These are phyloP conservation scores for Myiozetetes cayanensis DNA, from an alignment of 2,113 vertebrate species.

Conservation along the genomic window DNA sequence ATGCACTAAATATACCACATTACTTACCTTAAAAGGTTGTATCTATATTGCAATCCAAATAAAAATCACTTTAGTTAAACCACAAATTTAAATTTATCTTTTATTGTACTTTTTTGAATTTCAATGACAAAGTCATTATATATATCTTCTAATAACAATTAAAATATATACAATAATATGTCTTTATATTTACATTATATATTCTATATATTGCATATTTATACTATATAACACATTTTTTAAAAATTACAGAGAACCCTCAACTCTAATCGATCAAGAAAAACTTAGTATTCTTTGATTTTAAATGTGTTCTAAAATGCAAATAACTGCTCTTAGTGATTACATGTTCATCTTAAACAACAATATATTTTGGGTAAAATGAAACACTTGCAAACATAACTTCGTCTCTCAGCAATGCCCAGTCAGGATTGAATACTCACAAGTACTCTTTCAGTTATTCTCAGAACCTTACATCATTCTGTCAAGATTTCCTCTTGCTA, in stretches of 20 bases:
- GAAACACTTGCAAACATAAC: background rate
- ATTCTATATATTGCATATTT: background rate
- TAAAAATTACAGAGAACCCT: background rate
- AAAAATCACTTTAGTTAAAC: background rate
- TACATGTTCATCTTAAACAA: background rate
- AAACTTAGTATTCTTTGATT: background rate
- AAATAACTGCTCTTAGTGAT: background rate
- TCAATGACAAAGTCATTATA: background rate
- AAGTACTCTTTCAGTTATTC: background rate
- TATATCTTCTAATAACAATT: background rate
- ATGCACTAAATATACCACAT: fast-evolving
- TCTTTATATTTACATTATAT: background rate
- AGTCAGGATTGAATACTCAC: background rate
- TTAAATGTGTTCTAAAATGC: background rate
- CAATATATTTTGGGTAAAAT: background rate
- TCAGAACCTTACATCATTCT: background rate
- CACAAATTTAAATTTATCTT: background rate
- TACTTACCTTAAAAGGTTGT: background rate
- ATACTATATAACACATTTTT: background rate
- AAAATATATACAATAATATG: background rate
- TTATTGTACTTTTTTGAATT: background rate
- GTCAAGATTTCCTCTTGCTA: background rate
- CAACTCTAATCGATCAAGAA: background rate
- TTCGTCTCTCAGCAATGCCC: background rate
- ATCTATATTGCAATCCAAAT: background rate